Evolutionary conservation across 2,888 invertebrate species (phyloP).

Genomic region (Rotaria sp.): DNA sequence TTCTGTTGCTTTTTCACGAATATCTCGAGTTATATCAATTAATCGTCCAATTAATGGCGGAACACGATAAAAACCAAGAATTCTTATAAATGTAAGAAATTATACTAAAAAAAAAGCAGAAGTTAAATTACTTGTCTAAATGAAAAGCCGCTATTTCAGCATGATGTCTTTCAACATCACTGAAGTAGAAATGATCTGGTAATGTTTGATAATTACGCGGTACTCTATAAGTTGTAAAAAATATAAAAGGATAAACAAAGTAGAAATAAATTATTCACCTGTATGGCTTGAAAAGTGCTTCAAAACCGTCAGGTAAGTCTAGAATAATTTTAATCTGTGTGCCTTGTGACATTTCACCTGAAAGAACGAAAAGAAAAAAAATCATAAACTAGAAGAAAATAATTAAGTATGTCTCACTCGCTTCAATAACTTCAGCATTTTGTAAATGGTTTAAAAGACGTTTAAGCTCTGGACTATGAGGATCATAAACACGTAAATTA

Average conservation of each 20-base stretch:
- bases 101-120: background rate
- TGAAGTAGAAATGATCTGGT: constrained; percentile 98
- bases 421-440: constrained; percentile 13
- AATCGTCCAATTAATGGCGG: constrained; percentile 88
- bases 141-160: constrained; percentile 98
- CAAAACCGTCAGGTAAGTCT: constrained; percentile 78
- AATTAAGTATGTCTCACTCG: background rate
- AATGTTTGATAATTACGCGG: constrained; percentile 87
- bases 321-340: constrained; percentile 93
- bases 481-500: constrained; percentile 3
- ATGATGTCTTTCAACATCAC: constrained; percentile 92
- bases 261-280: constrained; percentile 65
- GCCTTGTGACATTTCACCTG: constrained; percentile 88
- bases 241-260: constrained; percentile 42
- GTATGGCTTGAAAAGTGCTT: constrained; percentile 96
- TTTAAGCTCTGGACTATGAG: background rate
- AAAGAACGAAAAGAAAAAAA: background rate
- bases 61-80: constrained; percentile 82
- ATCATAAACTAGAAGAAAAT: background rate
- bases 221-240: constrained; percentile 63
- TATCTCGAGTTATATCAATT: constrained; percentile 85
- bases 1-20: constrained; percentile 81
- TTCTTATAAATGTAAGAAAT: constrained; percentile 60
- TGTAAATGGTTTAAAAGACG: background rate
- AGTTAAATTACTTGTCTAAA: constrained; percentile 73